These are phyloP conservation scores for Enhydra lutris DNA, from an alignment of 2,113 vertebrate genomes.

Conservation along the genomic window DNA sequence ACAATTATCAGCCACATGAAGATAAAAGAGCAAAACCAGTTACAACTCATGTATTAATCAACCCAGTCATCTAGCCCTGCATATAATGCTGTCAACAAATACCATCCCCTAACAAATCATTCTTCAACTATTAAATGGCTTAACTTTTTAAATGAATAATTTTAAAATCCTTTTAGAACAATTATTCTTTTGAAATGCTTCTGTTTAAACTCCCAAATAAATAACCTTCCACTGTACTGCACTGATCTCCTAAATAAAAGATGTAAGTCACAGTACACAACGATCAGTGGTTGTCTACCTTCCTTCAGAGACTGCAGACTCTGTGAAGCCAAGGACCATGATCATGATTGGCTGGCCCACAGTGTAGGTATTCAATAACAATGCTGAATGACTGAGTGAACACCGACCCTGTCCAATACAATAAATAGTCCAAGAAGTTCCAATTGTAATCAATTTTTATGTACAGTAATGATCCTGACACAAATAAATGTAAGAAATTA, in stretches of 20 bases:
- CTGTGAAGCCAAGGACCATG: background rate
- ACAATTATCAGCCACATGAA: background rate
- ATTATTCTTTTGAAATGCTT: background rate
- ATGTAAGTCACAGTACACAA: background rate
- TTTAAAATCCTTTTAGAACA: conserved; percentile 38
- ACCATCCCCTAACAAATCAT: background rate
- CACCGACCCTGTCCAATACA: background rate
- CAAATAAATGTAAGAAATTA: background rate
- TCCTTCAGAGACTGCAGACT: background rate
- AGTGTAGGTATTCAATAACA: background rate
- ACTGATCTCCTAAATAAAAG: background rate
- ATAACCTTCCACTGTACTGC: background rate
- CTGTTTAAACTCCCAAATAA: conserved; percentile 7
- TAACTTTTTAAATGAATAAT: background rate
- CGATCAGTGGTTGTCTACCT: background rate
- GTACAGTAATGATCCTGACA: background rate
- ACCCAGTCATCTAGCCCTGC: background rate
- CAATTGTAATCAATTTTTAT: background rate
- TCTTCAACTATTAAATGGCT: background rate
- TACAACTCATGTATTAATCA: background rate
- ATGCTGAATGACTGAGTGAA: background rate
- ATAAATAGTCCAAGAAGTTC: background rate
- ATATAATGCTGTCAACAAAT: background rate
- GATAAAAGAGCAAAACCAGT: background rate
- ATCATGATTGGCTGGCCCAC: background rate